Evolutionary conservation across 30 jellyfish, hydroid and myxozoan species (phyloP), one percentile per base, ranked within the genome.

Genomic region (Kudoa iwatai): DNA sequence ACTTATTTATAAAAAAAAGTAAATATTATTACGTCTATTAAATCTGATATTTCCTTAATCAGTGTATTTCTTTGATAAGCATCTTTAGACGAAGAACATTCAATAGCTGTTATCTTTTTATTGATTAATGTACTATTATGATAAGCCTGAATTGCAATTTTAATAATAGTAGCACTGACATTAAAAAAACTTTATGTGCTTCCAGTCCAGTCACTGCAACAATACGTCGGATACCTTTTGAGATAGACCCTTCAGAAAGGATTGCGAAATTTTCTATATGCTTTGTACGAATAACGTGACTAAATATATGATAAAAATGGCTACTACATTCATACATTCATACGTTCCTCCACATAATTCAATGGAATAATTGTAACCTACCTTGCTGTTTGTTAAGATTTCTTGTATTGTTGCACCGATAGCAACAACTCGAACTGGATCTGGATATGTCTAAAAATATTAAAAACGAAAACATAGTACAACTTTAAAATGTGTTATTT

Each of bases 271-370:
- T 85, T 42, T 32, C 34, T 65, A 71, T 59, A 42, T 71, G 89
- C 4, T 86, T 71, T 12, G 92, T 71, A 26, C 59, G 48, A 50
- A 39, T 50, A 40, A 71, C 42, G 56, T 71, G 92, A 21, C 86
- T 67, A 34, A 18, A 25, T 15, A 34, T 25, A 62, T 18, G 32
- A 15, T n/a, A n/a, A n/a, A n/a, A n/a, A n/a, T n/a, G n/a, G n/a
- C n/a, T n/a, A n/a, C n/a, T n/a, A n/a, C n/a, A n/a, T n/a, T n/a
- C n/a, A n/a, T 28, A 28, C 9, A n/a, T 6, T 40, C 91, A 53
- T 50, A 69, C 91, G 91, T 61, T 34, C 94, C 94, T 23, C 94
- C 94, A 45, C 94, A 74, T 47, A 74, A 62, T 49, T 74, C 94
- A 20, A 74, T 65, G 2, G 94, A 74, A 9, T 85, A 54, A 34